Percentiles rank a stretch among this genome's conserved stretches.
phyloP scores from a whole-genome alignment of 2,888 invertebrate genomes.

The Escarpia spicata region DNA sequence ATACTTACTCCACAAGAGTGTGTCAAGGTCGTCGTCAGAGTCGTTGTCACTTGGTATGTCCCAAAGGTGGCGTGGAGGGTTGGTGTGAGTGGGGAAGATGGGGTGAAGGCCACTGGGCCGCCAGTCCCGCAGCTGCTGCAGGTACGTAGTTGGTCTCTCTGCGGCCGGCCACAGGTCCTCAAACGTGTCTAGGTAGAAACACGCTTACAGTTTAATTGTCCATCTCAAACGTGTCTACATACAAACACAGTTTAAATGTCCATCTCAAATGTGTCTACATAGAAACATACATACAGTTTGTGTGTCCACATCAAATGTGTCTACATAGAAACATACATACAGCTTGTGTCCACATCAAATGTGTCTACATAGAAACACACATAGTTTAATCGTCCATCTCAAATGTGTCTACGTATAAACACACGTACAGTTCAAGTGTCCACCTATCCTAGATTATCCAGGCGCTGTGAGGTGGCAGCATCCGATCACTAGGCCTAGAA shows the following conservation, averaged over 20 bases:
- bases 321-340: not conserved
- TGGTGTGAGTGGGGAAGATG: not conserved
- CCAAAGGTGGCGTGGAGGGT: not conserved
- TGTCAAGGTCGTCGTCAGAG: not conserved
- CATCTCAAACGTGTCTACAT: too few species aligned
- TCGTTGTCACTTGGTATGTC: not conserved
- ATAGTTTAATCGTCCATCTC: not conserved
- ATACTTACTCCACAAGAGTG: not conserved
- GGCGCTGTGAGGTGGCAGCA: too few species aligned
- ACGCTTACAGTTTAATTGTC: not conserved
- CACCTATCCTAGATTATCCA: too few species aligned
- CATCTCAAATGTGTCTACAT: too few species aligned
- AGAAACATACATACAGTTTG: too few species aligned
- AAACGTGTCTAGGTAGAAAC: not conserved
- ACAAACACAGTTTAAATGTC: too few species aligned
- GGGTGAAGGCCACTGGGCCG: not conserved
- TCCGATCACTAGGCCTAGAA: too few species aligned
- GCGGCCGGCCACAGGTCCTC: not conserved
- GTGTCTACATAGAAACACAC: not conserved
- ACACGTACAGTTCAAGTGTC: too few species aligned
- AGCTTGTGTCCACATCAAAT: not conserved
- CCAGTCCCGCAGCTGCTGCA: not conserved
- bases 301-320: too few species aligned
- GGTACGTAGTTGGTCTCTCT: not conserved
- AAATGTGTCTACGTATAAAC: too few species aligned